phyloP scores from a whole-genome alignment of 2,113 vertebrate species.

The Macrotis lagotis region DNA sequence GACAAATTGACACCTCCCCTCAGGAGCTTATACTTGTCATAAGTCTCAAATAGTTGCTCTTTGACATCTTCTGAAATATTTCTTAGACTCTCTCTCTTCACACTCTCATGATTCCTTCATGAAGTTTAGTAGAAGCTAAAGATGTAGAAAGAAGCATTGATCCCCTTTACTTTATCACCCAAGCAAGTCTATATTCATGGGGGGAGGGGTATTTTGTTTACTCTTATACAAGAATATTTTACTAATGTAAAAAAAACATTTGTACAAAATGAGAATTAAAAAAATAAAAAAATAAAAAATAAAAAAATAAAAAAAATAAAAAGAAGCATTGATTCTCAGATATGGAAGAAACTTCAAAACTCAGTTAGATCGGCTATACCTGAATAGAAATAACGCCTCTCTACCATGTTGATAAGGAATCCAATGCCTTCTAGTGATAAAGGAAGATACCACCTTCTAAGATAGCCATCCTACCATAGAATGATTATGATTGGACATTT shows the following conservation, averaged over 20 bases:
- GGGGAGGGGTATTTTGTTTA: no score
- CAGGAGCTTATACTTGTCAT: background rate
- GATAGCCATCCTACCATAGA: background rate
- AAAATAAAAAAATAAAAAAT: no score
- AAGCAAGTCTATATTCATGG: no score
- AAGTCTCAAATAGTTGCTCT: background rate
- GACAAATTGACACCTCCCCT: background rate
- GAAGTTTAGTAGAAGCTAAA: background rate
- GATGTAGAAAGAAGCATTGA: background rate
- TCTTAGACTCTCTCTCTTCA: background rate
- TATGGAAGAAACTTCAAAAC: background rate
- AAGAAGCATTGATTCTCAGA: background rate
- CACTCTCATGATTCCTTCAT: background rate
- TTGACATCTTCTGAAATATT: background rate
- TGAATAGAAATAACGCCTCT: background rate
- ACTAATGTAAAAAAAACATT: no score
- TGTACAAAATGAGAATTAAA: no score
- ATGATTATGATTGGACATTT: background rate
- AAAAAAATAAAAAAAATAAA: no score
- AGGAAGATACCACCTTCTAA: background rate
- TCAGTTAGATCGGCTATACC: background rate
- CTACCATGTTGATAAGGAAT: background rate
- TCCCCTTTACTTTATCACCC: no score
- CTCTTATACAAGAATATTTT: no score
- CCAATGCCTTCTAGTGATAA: background rate